Conservation (phyloP, 2,888 invertebrate species). For the Diaperis boleti region DNA sequence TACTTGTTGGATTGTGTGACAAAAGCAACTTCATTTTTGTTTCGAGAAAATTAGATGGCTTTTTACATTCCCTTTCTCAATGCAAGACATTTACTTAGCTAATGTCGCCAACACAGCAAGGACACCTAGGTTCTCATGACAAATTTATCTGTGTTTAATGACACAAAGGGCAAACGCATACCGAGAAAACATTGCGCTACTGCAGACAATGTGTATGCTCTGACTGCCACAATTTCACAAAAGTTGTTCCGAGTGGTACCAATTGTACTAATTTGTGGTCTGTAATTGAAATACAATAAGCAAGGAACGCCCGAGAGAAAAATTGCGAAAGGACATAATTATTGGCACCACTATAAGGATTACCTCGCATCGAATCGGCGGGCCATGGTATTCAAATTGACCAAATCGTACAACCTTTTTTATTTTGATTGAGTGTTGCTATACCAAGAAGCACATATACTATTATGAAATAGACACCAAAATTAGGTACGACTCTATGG, state of each 20-base stretch:
- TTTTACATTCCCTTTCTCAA: slow-evolving; percentile 1
- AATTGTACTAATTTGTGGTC: slow-evolving; percentile 39
- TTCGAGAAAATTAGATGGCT: neutral
- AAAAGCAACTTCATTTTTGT: neutral
- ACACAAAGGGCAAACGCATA: slow-evolving; percentile 41
- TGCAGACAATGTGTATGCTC: neutral
- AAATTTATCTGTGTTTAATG: slow-evolving; percentile 48
- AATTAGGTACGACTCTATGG: too few relatives aligned
- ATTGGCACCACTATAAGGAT: slow-evolving; percentile 37
- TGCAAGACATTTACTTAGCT: slow-evolving; percentile 26
- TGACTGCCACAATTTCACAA: slow-evolving; percentile 18
- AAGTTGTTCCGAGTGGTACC: slow-evolving; percentile 41
- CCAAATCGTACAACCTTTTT: slow-evolving; percentile 19
- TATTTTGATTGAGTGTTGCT: slow-evolving; percentile 15
- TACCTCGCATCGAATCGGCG: neutral
- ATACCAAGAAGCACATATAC: too few relatives aligned
- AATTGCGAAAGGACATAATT: slow-evolving; percentile 32
- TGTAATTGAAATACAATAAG: slow-evolving; percentile 44
- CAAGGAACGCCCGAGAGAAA: slow-evolving; percentile 25
- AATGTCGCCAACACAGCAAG: slow-evolving; percentile 52
- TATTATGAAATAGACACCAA: too few relatives aligned
- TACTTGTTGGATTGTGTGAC: neutral
- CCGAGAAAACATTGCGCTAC: slow-evolving; percentile 5
- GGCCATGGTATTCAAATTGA: slow-evolving; percentile 4
- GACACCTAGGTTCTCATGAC: slow-evolving; percentile 49